Base-by-base conservation (phyloP, 1,140 invertebrate genomes). In the Brachionus koreanus region DNA sequence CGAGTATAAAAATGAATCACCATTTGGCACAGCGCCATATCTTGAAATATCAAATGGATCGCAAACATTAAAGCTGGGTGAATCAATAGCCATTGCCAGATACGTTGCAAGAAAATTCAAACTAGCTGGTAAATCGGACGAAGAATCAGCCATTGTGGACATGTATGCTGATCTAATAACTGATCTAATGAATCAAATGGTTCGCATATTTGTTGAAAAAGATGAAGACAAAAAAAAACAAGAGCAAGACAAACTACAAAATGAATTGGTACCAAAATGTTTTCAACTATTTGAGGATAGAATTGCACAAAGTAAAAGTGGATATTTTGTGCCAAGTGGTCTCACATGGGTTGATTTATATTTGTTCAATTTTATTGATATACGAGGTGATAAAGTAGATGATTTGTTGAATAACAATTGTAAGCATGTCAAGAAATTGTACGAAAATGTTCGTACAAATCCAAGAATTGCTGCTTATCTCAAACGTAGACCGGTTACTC, bases 1-100 rank as follows among this genome's bases (percentile, higher is more conserved):
- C n/a, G 16, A 61, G 19, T 42, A 19, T 7, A 81, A 81, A 43
- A 10, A 13, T 5, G n/a, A 2, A 13, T 25, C 76, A 2, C 84
- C 84, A 10, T 84, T 83, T 67, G 84, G 83, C 12, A 74, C 83
- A 35, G 29, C 83, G 25, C 84, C 76, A 16, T 72, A 35, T 42
- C 37, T 72, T 5, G 29, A 72, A 72, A 35, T 72, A 5, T 39
- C 67, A 4, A 72, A 6, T 43, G 67, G 67, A 7, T 72, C 67
- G 4, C n/a, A 72, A 72, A 72, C 33, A 23, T 0, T 72, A 19
- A 16, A n/a, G 7, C 3, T 72, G n/a, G 10, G 33, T 9, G 33
- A 72, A 42, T 72, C 67, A 19, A 2, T 19, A 7, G 13, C 67
- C 16, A 72, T 72, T 16, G 74, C 74, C 1, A 10, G 74, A 23